A percentile compares a stretch with the other conserved stretches of the same genome.
phyloP scores from a whole-genome alignment of 2,888 invertebrate species.

The Sarcophaga subvicina region DNA sequence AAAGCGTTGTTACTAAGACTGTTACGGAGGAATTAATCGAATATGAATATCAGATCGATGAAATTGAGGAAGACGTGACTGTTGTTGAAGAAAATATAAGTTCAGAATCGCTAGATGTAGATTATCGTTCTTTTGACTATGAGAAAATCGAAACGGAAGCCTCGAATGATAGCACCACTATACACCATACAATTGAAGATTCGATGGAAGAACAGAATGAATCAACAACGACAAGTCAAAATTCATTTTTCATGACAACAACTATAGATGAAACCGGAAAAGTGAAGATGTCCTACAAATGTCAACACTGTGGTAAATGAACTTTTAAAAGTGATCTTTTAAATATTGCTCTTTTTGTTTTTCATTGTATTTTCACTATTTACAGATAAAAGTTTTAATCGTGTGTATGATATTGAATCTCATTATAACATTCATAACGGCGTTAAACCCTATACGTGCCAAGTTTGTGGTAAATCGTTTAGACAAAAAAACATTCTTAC shows the following conservation, averaged over 20 bases:
- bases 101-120: conserved; percentile 29
- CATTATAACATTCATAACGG: conserved; percentile 63
- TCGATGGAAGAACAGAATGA: conserved; percentile 7
- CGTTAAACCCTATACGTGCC: conserved; percentile 62
- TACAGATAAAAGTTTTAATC: conserved; percentile 63
- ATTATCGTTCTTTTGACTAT: conserved; percentile 29
- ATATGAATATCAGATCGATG: conserved; percentile 58
- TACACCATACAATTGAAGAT: conserved; percentile 28
- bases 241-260: conserved; percentile 46
- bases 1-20: neutral
- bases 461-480: conserved; percentile 66
- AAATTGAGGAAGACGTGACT: conserved; percentile 24
- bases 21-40: conserved; percentile 42
- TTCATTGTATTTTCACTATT: neutral
- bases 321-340: neutral
- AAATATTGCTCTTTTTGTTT: neutral
- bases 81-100: conserved; percentile 17
- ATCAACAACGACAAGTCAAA: neutral
- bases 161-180: conserved; percentile 6
- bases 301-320: conserved; percentile 58
- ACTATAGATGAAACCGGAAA: conserved; percentile 58
- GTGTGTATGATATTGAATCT: conserved; percentile 64
- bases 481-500: conserved; percentile 67
- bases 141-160: conserved; percentile 27
- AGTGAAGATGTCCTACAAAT: conserved; percentile 61